phyloP scores from a whole-genome alignment of 2,797 vertebrate genomes.

The Sparus aurata region DNA sequence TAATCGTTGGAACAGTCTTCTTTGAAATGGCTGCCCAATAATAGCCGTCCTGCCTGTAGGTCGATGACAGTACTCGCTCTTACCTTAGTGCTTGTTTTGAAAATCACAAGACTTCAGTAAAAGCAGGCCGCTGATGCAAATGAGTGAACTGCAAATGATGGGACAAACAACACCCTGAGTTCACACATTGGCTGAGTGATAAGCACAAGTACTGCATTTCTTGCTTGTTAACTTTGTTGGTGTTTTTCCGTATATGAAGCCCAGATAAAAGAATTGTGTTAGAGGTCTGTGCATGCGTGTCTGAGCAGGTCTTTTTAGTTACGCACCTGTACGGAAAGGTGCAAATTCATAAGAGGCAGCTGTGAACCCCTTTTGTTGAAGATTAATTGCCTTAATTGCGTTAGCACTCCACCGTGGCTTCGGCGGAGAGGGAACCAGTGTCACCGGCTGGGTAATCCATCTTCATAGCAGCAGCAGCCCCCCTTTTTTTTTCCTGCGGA shows the following conservation, averaged over 20 bases:
- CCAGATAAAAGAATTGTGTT: not conserved
- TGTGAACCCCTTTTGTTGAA: constrained; percentile 78
- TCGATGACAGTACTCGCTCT: not conserved
- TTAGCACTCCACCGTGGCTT: constrained; percentile 80
- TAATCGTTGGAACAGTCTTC: constrained; percentile 47
- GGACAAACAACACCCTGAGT: constrained; percentile 17
- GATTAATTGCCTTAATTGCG: constrained; percentile 89
- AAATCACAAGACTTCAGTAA: constrained; percentile 24
- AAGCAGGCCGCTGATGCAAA: constrained; percentile 40
- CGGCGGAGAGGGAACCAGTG: constrained; percentile 77
- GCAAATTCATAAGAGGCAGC: constrained; percentile 59
- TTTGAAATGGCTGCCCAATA: constrained; percentile 37
- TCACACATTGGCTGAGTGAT: constrained; percentile 28
- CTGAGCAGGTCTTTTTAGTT: constrained; percentile 46
- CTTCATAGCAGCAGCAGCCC: constrained; percentile 84
- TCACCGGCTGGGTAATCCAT: constrained; percentile 86
- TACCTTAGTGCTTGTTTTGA: constrained; percentile 25
- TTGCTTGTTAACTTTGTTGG: constrained; percentile 6
- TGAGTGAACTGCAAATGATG: constrained; percentile 30
- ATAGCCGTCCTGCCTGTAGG: constrained; percentile 35
- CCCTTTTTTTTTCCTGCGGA: constrained; percentile 73
- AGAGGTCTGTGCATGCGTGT: constrained; percentile 36
- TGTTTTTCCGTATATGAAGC: not conserved
- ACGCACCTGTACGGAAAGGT: constrained; percentile 68
- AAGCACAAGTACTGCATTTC: not conserved